Conservation (phyloP, 2,888 invertebrate genomes). For the Allygus modestus region DNA sequence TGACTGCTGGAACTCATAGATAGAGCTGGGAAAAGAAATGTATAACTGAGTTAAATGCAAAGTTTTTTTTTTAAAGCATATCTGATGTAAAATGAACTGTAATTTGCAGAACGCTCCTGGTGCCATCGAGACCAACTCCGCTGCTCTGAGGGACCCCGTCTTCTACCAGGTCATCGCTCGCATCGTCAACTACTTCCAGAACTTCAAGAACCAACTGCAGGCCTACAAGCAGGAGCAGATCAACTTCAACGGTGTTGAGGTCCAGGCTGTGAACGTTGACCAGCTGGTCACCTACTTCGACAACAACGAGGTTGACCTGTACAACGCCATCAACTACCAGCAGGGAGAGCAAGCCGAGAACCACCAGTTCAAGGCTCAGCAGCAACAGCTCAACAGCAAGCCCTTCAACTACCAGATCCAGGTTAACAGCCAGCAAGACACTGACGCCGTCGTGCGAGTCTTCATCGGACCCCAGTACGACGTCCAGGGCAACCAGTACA, state of each 20-base stretch:
- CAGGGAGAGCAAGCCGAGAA: constrained; percentile 57
- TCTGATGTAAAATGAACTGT: too few species aligned
- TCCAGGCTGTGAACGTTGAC: constrained; percentile 81
- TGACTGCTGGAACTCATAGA: too few species aligned
- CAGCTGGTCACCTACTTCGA: constrained; percentile 84
- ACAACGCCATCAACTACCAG: constrained; percentile 77
- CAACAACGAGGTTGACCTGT: constrained; percentile 81
- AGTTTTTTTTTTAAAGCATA: too few species aligned
- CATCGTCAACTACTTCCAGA: constrained; percentile 77
- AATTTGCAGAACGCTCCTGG: constrained; percentile 72
- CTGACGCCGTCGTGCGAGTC: constrained; percentile 80
- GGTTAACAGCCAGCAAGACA: constrained; percentile 78
- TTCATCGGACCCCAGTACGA: constrained; percentile 85
- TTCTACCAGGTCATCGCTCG: constrained; percentile 83
- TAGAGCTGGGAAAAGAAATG: too few species aligned
- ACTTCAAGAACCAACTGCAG: constrained; percentile 80
- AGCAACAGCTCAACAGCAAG: constrained; percentile 81
- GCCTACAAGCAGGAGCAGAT: constrained; percentile 79
- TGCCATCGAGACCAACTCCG: constrained; percentile 80
- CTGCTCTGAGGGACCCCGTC: constrained; percentile 84
- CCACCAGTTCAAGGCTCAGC: constrained; percentile 75
- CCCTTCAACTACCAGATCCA: constrained; percentile 79
- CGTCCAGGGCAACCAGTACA: constrained; percentile 77
- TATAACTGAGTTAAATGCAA: too few species aligned
- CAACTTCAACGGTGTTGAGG: constrained; percentile 80